A percentile compares a stretch with the other conserved stretches of the same genome.
These are phyloP conservation scores for Conus betulinus DNA, from an alignment of 1,140 invertebrate genomes.

Conservation along the genomic window DNA sequence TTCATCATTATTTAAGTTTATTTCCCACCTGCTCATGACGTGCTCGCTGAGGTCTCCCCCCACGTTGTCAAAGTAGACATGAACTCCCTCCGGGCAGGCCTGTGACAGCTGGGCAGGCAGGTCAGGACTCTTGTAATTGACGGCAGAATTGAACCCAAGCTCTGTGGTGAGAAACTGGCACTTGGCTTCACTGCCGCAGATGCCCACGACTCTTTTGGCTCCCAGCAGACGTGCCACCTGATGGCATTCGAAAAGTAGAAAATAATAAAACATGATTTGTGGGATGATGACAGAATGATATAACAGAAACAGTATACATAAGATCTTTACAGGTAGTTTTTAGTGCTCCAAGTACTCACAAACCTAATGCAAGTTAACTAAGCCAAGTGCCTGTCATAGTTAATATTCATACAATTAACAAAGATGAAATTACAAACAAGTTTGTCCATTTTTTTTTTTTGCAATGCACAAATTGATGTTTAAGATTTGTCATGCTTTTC, in stretches of 20 bases:
- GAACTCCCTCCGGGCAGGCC: constrained; percentile 66
- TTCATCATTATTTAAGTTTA: neutral
- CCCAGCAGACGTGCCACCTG: constrained; percentile 58
- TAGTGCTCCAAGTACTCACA: too few relatives aligned
- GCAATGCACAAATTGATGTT: too few relatives aligned
- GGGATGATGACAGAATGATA: too few relatives aligned
- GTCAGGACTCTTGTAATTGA: constrained; percentile 69
- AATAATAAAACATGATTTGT: too few relatives aligned
- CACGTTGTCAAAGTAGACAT: constrained; percentile 74
- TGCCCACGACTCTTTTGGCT: constrained; percentile 62
- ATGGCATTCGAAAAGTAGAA: neutral
- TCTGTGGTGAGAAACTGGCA: constrained; percentile 61
- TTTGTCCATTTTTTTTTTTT: too few relatives aligned
- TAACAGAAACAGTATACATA: too few relatives aligned
- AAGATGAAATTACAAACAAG: too few relatives aligned
- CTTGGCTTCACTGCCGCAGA: constrained; percentile 68
- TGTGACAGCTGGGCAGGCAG: constrained; percentile 53
- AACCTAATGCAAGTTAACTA: too few relatives aligned
- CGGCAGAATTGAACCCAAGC: constrained; percentile 63
- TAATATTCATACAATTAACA: too few relatives aligned
- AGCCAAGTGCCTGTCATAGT: too few relatives aligned
- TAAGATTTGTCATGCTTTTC: too few relatives aligned
- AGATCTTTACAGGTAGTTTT: too few relatives aligned
- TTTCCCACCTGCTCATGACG: constrained; percentile 65
- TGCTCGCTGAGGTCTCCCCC: constrained; percentile 70